Evolutionary conservation across 2,888 invertebrate species (phyloP), one percentile per base, ranked within the genome.

Genomic region (Tetranychus truncatus): DNA sequence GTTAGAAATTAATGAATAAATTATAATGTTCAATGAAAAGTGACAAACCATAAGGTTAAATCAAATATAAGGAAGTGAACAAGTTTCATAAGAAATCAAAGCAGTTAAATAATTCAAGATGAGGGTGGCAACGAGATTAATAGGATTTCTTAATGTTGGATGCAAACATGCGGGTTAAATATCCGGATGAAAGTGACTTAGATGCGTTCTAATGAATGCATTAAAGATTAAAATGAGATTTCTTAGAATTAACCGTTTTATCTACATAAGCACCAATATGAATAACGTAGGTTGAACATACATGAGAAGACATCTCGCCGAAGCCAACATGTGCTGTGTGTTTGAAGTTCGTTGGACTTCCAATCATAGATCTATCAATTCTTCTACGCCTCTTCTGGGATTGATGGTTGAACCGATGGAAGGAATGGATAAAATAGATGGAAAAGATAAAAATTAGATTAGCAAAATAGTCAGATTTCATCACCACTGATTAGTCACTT

Each of bases 261-360:
- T 34, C 24, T 24, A 24, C 1, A 34, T 34, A 34, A 34, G 75
- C 45, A 71, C 67, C 34, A 34, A 34, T 5, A 34, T 34, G 34
- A 34, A 1, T 34, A 34, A 3, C 34, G 34, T 34, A 34, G 34
- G 34, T 3, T 55, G 55, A 55, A 77, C 78, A 78, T 69, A 78
- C 78, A 66, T 79, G 78, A 73, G 79, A 80, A 89, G 91, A 90
- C 77, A 92, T 88, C 83, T 95, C 95, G 74, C 90, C 89, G 24
- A 93, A 92, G 44, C 95, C 91, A 81, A 92, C 89, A 83, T 92
- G 91, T 5, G 90, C 91, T 69, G 95, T 95, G 84, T 96, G 96
- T 81, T 91, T 89, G 83, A 96, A 96, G 85, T 96, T 92, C 80
- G 92, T 95, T 18, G 96, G 96, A 79, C 89, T 88, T 65, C 95